Base-by-base conservation (phyloP, 2,888 invertebrate genomes). In the Phortica magna region DNA sequence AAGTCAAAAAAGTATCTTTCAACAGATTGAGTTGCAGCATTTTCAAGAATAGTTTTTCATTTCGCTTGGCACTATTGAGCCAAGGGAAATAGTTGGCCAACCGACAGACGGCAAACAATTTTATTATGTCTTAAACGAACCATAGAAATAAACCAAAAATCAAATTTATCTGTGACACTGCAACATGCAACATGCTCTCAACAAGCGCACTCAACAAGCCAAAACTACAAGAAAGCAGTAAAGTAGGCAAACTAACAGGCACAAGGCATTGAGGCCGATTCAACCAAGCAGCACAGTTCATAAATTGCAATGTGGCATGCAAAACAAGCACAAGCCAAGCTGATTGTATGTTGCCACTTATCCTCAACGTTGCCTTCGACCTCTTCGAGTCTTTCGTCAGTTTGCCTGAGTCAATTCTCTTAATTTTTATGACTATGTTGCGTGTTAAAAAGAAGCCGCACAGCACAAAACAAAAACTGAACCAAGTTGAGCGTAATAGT, bases 231-330 rank as follows among this genome's bases (percentile, higher is more conserved):
- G 19, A 53, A 48, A 70, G 53, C 22, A 48, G 12, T 9, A 67
- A 41, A 42, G 12, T 9, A 41, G 31, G 42, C 42, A 9, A n/a
- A n/a, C n/a, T 9, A 3, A 6, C 14, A 42, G 14, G 42, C 41
- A 41, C 19, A 48, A 19, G 19, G 22, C 70, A 70, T 17, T 7
- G 10, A 59, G n/a, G 7, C 61, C 17, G 10, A 61, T 14, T 19
- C 22, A 22, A 22, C 5, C 53, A 53, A 70, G 22, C 48, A 83
- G 7, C 10, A 82, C 10, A 82, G 88, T 87, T 87, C 85, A 85
- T 85, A 85, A 85, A 85, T 85, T 88, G 88, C 87, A 84, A 81
- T 87, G 88, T 85, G 88, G 85, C 85, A 85, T 88, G 85, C 88
- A 85, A 87, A 82, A 84, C 82, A 82, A 78, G 84, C 81, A 76